phyloP scores from a whole-genome alignment of 2,888 invertebrate species.

The Halocaridina rubra region DNA sequence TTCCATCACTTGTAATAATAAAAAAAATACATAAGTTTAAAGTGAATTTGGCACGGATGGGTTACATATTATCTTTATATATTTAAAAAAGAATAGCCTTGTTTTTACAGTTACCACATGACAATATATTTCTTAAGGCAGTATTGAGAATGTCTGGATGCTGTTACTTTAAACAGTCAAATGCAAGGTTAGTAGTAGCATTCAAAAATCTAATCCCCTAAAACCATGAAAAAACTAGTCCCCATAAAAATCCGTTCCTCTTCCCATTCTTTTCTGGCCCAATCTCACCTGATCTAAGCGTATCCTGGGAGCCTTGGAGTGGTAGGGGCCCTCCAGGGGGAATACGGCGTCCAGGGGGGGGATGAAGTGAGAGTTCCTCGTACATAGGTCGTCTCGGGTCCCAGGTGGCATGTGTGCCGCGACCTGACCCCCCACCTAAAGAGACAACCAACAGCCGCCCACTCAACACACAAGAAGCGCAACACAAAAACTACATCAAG shows the following conservation, averaged over 20 bases:
- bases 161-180: no score
- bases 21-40: no score
- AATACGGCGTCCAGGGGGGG: constrained; percentile 67
- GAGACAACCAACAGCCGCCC: constrained; percentile 59
- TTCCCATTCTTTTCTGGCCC: constrained; percentile 10
- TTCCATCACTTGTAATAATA: no score
- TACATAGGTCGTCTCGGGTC: constrained; percentile 90
- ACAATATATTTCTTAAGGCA: no score
- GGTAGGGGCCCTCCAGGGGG: constrained; percentile 78
- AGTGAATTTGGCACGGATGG: no score
- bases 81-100: no score
- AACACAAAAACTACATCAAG: constrained; percentile 58
- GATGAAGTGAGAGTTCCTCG: constrained; percentile 82
- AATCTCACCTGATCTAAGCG: constrained; percentile 64
- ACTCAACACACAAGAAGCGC: constrained; percentile 58
- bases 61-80: no score
- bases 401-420: constrained; percentile 80
- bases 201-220: no score
- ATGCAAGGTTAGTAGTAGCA: no score
- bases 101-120: no score
- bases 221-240: no score
- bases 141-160: no score
- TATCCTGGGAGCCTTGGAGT: constrained; percentile 69
- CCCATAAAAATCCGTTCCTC: constrained; percentile 48
- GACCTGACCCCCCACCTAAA: constrained; percentile 59